These are phyloP conservation scores for Psephotus haematonotus DNA, from an alignment of 2,113 vertebrate genomes.

Conservation along the genomic window DNA sequence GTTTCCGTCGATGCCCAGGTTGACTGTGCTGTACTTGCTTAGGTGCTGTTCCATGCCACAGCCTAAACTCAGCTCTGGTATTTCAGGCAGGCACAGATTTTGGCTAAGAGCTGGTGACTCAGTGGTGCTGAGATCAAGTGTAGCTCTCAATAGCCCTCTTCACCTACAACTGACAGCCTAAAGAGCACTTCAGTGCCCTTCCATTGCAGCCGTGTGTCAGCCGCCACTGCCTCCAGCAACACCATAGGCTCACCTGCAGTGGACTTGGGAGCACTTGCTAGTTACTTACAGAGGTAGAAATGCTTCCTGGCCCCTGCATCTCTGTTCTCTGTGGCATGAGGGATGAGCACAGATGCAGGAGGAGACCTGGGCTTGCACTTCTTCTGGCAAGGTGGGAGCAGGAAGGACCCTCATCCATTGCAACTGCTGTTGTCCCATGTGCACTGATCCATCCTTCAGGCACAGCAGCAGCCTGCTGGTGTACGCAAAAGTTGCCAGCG, in stretches of 20 bases:
- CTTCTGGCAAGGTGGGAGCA: not conserved
- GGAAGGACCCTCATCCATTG: not conserved
- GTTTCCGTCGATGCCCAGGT: not conserved
- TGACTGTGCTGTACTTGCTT: fast-evolving
- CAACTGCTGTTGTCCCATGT: not conserved
- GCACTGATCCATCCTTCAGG: not conserved
- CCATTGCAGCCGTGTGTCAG: not conserved
- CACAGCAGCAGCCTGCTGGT: fast-evolving
- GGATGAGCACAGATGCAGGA: not conserved
- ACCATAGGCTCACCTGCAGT: not conserved
- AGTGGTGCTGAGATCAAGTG: not conserved
- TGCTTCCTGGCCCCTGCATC: not conserved
- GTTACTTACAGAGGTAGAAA: not conserved
- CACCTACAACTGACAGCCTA: not conserved
- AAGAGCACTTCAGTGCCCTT: not conserved
- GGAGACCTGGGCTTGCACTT: not conserved
- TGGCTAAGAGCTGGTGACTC: not conserved
- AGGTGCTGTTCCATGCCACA: not conserved
- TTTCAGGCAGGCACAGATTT: not conserved
- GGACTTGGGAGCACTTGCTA: not conserved
- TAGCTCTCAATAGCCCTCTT: not conserved
- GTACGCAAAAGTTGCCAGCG: not conserved
- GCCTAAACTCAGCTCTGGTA: not conserved
- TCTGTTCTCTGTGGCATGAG: not conserved
- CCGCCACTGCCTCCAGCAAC: fast-evolving